Evolutionary conservation across 2,888 invertebrate genomes (phyloP), one percentile per base, ranked within the genome.

Genomic region (Heliconius ismenius): DNA sequence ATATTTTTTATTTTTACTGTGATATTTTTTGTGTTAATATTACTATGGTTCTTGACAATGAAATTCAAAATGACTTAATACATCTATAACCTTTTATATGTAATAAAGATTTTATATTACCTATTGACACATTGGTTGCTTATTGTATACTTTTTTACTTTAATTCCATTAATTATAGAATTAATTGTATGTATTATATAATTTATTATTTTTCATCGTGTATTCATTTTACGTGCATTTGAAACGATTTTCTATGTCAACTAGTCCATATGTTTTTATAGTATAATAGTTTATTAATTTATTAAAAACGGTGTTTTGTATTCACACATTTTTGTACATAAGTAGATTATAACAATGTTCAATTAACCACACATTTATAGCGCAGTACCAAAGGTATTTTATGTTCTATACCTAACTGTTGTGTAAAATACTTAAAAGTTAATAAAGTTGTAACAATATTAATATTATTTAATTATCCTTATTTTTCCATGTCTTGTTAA

Each of bases 341-440:
- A 90, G 82, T 92, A 92, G 90, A 88, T 85, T 84, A 89, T 89
- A 91, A 90, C 91, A 87, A 91, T 89, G 92, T 93, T 92, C 93
- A 92, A 93, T 92, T 91, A 92, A 62, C 85, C 87, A 90, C 88
- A 89, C 90, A 87, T 87, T 85, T 88, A 87, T 86, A 87, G 88
- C 89, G 89, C 90, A 89, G 91, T 93, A 92, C 92, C 92, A 93
- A 92, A 93, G 92, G 92, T 93, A 91, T 92, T 76, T 89, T 91
- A 90, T 89, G 91, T 92, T 92, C 90, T 88, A 88, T 92, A 91
- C 81, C 81, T 81, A 79, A 89, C 90, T 91, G 91, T 93, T 93
- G 89, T 93, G 90, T 93, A 91, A 91, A 90, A 91, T 91, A 91
- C 88, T 92, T 90, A 84, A 80, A 84, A 90, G 90, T 90, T 92